Conservation (phyloP, 2,888 invertebrate species). For the Melitaea athalia region DNA sequence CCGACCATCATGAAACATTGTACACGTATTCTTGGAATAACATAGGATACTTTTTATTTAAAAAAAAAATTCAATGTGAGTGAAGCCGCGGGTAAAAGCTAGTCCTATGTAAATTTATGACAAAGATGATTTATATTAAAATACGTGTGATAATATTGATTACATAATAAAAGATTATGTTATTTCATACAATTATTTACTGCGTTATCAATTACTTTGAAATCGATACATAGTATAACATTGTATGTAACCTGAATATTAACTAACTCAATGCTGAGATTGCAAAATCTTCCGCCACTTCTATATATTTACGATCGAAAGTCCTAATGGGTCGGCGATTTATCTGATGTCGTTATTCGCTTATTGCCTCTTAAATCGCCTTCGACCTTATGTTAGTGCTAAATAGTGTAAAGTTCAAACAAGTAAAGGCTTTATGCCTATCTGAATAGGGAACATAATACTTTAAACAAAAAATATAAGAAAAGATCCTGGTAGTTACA, state of each 20-base stretch:
- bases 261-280: neutral
- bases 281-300: constrained; percentile 3
- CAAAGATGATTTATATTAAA: too few species aligned
- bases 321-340: neutral
- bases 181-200: too few species aligned
- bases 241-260: neutral
- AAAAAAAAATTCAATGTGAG: too few species aligned
- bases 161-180: too few species aligned
- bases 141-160: too few species aligned
- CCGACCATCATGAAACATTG: too few species aligned
- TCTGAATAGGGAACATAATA: neutral
- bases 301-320: constrained; percentile 11
- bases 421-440: neutral
- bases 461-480: neutral
- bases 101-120: too few species aligned
- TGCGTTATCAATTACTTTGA: too few species aligned
- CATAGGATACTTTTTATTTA: too few species aligned
- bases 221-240: neutral
- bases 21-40: too few species aligned
- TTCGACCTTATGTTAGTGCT: neutral
- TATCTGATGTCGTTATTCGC: constrained; percentile 6
- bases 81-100: too few species aligned
- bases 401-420: constrained; percentile 2
- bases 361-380: neutral
- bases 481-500: neutral